Percentiles rank a stretch among this genome's conserved stretches.
Conservation (phyloP, 2,113 vertebrate species). For the Thalassoma bifasciatum region DNA sequence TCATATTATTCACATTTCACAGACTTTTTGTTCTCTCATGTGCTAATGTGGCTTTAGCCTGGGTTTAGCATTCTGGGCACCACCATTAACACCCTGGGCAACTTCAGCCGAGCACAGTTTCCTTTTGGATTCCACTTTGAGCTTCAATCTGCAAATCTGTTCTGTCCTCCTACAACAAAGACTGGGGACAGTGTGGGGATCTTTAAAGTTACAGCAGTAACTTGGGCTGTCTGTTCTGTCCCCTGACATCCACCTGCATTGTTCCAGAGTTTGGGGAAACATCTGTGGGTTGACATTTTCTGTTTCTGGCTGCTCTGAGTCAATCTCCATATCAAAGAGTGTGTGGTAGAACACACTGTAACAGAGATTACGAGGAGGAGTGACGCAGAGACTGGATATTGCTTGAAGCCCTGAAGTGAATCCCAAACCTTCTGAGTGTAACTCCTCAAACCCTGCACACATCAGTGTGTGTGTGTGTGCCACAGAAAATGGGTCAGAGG, state of each 20-base stretch:
- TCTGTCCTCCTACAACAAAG: not conserved
- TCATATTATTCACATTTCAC: too few species aligned
- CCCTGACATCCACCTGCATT: conserved; percentile 18
- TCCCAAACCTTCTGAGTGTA: conserved; percentile 3
- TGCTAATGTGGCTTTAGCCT: not conserved
- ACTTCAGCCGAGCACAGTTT: too few species aligned
- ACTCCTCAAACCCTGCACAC: not conserved
- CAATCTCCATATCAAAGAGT: conserved; percentile 47
- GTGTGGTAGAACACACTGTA: conserved; percentile 11
- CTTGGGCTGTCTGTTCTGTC: not conserved
- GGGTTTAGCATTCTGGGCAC: too few species aligned
- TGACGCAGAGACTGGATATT: not conserved
- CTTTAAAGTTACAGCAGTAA: not conserved
- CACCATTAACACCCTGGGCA: too few species aligned
- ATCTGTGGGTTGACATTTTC: conserved; percentile 7
- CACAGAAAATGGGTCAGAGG: conserved; percentile 19
- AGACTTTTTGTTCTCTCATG: not conserved
- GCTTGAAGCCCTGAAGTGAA: conserved; percentile 10
- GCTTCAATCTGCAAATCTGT: not conserved
- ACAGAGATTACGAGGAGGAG: conserved; percentile 17
- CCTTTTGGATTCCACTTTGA: too few species aligned
- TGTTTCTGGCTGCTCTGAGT: conserved; percentile 19
- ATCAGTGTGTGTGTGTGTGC: not conserved
- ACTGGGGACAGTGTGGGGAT: too few species aligned
- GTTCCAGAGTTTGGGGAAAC: conserved; percentile 14